phyloP scores from a whole-genome alignment of 2,888 invertebrate genomes.

The Melieria picta region DNA sequence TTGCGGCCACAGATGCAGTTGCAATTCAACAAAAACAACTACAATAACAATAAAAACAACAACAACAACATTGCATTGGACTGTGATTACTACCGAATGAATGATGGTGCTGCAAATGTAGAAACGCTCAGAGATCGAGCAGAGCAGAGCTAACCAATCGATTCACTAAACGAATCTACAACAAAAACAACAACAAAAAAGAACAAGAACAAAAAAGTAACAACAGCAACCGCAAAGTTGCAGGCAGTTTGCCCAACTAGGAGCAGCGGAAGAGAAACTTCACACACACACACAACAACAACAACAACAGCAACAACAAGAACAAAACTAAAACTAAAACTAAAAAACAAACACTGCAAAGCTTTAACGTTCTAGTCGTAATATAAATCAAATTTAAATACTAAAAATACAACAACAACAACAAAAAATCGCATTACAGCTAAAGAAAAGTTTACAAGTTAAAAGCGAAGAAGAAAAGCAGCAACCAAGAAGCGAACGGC shows the following conservation, averaged over 20 bases:
- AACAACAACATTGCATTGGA: slow-evolving; percentile 14
- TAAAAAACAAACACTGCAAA: slow-evolving; percentile 29
- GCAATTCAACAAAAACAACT: background rate
- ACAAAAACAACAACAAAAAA: background rate
- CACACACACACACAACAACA: background rate
- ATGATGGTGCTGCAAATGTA: slow-evolving; percentile 12
- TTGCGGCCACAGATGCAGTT: slow-evolving; percentile 11
- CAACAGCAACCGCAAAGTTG: slow-evolving; percentile 12
- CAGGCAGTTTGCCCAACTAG: background rate
- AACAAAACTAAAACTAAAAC: slow-evolving; percentile 11
- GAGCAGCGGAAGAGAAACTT: background rate
- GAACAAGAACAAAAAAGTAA: background rate
- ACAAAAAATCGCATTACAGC: slow-evolving; percentile 23
- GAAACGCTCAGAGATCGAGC: no score
- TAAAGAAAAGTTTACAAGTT: slow-evolving; percentile 36
- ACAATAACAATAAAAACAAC: background rate
- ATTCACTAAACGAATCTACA: background rate
- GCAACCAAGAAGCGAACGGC: no score
- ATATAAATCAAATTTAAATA: slow-evolving; percentile 52
- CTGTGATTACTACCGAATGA: slow-evolving; percentile 30
- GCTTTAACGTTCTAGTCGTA: slow-evolving; percentile 41
- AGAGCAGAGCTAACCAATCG: background rate
- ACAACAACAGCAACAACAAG: background rate
- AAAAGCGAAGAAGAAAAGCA: background rate
- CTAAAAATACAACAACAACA: slow-evolving; percentile 24